phyloP scores from a whole-genome alignment of 2,888 invertebrate genomes.

The Camponotus fellah region DNA sequence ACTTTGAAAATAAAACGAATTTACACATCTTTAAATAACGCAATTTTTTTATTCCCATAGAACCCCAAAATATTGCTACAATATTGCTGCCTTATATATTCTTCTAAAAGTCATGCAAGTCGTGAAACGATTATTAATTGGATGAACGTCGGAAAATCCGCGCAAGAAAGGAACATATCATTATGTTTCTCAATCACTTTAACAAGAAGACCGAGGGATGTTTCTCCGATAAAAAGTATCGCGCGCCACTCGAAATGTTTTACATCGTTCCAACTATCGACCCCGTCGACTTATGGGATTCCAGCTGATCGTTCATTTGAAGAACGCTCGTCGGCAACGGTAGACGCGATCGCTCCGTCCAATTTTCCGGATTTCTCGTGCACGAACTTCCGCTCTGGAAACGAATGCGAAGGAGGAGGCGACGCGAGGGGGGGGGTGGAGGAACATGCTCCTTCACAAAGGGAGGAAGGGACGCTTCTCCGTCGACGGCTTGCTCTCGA shows the following conservation, averaged over 20 bases:
- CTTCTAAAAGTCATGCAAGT: not conserved
- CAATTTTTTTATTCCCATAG: not conserved
- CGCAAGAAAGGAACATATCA: not conserved
- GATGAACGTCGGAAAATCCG: not conserved
- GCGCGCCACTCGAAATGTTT: slow-evolving; percentile 61
- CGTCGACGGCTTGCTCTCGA: slow-evolving; percentile 76
- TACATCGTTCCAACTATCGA: slow-evolving; percentile 60
- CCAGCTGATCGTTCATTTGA: slow-evolving; percentile 76
- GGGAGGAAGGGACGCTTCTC: slow-evolving; percentile 59
- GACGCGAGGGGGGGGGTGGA: slow-evolving; percentile 19
- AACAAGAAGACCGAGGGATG: not conserved
- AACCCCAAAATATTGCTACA: no score
- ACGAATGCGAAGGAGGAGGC: slow-evolving; percentile 69
- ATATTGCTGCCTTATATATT: not conserved
- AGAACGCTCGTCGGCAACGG: slow-evolving; percentile 68
- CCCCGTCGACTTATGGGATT: slow-evolving; percentile 66
- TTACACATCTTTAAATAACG: not conserved
- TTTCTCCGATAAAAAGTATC: slow-evolving; percentile 31
- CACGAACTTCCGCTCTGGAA: slow-evolving; percentile 72
- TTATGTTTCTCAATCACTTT: not conserved
- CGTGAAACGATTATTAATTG: not conserved
- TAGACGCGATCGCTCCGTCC: slow-evolving; percentile 75
- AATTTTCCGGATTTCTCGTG: slow-evolving; percentile 78
- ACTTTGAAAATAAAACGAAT: not conserved
- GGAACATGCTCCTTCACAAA: slow-evolving; percentile 2